Percentiles rank a stretch among this genome's conserved stretches.
These are phyloP conservation scores for Mycetomoellerius zeteki DNA, from an alignment of 1,140 invertebrate genomes.

Conservation along the genomic window DNA sequence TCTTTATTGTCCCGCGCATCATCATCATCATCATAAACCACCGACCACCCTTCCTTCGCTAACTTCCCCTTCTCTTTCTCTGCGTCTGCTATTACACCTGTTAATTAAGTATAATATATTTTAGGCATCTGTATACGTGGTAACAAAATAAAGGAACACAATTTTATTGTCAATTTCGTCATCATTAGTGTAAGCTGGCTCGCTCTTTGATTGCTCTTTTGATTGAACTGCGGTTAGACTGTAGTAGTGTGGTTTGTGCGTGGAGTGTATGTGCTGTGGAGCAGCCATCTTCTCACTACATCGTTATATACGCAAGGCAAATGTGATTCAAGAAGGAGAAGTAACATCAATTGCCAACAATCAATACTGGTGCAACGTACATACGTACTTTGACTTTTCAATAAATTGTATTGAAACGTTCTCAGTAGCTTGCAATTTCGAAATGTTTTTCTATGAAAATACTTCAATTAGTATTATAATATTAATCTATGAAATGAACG, in stretches of 20 bases:
- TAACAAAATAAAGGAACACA: conserved; percentile 77
- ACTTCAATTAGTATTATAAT: conserved; percentile 28
- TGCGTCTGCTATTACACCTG: conserved; percentile 87
- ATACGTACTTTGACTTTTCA: neutral
- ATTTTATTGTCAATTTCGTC: conserved; percentile 81
- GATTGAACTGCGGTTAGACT: conserved; percentile 85
- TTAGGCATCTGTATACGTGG: conserved; percentile 85
- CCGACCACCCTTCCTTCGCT: conserved; percentile 87
- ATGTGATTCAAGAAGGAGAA: conserved; percentile 59
- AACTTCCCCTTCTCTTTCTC: conserved; percentile 87
- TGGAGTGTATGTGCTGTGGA: conserved; percentile 85
- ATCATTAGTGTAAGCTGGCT: conserved; percentile 87
- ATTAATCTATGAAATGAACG: conserved; percentile 36
- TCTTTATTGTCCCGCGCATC: conserved; percentile 84
- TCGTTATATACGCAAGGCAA: conserved; percentile 46
- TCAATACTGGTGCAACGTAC: conserved; percentile 5
- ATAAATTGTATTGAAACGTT: conserved; percentile 19
- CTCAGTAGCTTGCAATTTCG: conserved; percentile 48
- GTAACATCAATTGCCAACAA: conserved; percentile 27
- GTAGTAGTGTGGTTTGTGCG: conserved; percentile 85
- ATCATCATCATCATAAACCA: conserved; percentile 83
- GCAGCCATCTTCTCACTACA: conserved; percentile 80
- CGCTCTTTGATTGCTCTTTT: conserved; percentile 82
- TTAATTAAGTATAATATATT: conserved; percentile 87
- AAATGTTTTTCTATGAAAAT: conserved; percentile 7